Evolutionary conservation across 2,797 vertebrate genomes (phyloP), one percentile per base, ranked within the genome.

Genomic region (Glossophaga mutica): DNA sequence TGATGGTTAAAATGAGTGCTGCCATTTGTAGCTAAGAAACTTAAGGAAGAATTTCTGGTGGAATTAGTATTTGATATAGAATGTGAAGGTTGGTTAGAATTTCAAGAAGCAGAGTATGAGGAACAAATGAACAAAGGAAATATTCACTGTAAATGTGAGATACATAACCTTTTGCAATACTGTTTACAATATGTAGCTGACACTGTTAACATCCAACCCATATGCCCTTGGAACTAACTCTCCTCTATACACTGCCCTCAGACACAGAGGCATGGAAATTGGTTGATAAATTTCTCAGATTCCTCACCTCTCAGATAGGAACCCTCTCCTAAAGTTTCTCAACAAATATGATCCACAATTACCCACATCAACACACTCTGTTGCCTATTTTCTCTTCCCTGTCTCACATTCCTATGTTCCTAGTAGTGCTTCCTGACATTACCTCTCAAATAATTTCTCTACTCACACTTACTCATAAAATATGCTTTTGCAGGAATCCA

Each of bases 81-180:
- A 93, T 67, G 9, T 73, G 59, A 94, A 85, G 12, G 46, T 92
- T 91, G 12, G 22, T 57, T 88, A 93, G 32, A 19, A 97, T 86
- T 92, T 94, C 46, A 92, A 92, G 44, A 83, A 96, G 19, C 57
- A 95, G 46, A 39, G 14, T 78, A 79, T 65, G 48, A 92, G 39
- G 9, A n/a, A 52, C 65, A 94, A 81, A 86, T 55, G 50, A 29
- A 68, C 46, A 46, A 82, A 57, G 77, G 26, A 94, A 96, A 59
- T 19, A 48, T 7, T 79, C 65, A 59, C 29, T 50, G 21, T 62
- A 90, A 65, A 90, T 89, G n/a, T n/a, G 62, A 88, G 42, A 42
- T 48, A 22, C 15, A 24, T 59, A 34, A 92, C 37, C 44, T 94
- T 92, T 90, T 92, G 62, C 29, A 90, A 70, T 70, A 65, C 42